phyloP scores from a whole-genome alignment of 2,113 vertebrate genomes.

The Piprites chloris region DNA sequence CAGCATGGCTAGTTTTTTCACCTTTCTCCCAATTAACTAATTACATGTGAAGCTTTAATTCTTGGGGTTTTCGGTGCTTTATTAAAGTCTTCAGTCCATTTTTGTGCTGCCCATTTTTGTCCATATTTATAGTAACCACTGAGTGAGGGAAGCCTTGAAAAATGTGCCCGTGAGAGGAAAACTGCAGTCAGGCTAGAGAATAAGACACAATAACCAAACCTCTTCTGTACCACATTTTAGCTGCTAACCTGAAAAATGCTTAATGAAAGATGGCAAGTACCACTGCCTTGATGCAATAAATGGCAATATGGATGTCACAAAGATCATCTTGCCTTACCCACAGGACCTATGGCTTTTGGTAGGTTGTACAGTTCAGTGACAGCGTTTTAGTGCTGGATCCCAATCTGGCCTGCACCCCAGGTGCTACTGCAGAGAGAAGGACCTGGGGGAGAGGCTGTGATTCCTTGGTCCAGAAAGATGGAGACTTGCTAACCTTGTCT shows the following conservation, averaged over 20 bases:
- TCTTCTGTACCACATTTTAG: not conserved
- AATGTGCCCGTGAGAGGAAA: not conserved
- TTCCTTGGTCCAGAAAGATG: not conserved
- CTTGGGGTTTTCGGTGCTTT: not conserved
- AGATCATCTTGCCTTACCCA: not conserved
- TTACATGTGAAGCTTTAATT: not conserved
- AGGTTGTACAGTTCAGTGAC: not conserved
- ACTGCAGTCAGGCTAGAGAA: not conserved
- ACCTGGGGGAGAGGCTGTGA: fast-evolving
- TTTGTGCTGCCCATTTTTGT: not conserved
- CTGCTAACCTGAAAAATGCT: not conserved
- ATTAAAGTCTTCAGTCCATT: not conserved
- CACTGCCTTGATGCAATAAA: not conserved
- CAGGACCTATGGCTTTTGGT: not conserved
- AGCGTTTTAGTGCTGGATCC: not conserved
- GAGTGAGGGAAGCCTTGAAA: not conserved
- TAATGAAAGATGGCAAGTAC: not conserved
- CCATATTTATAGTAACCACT: not conserved
- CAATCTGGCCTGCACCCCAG: not conserved
- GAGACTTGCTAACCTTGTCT: not conserved
- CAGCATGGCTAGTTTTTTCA: not conserved
- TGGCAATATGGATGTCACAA: not conserved
- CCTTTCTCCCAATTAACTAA: not conserved
- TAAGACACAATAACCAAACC: not conserved
- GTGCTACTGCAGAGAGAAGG: no score